These are phyloP conservation scores for Tangachromis dhanisi DNA, from an alignment of 2,113 vertebrate species.

Conservation along the genomic window DNA sequence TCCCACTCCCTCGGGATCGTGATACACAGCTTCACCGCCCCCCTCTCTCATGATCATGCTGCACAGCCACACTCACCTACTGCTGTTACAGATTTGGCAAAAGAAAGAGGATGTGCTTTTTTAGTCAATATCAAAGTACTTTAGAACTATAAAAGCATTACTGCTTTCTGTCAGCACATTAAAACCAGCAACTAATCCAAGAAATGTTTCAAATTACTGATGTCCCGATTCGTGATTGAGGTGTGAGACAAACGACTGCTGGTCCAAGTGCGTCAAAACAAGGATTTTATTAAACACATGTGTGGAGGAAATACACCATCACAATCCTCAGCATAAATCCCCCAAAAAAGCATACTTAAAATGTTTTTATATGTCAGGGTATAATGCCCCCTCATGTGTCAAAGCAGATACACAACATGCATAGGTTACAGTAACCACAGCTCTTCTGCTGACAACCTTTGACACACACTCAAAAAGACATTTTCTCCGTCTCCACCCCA, in stretches of 20 bases:
- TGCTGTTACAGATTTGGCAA: neutral
- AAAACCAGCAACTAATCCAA: neutral
- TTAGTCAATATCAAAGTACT: neutral
- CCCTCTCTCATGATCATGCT: neutral
- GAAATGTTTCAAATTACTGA: neutral
- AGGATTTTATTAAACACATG: too few relatives aligned
- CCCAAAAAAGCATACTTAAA: rapidly evolving
- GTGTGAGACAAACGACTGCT: neutral
- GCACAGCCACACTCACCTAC: neutral
- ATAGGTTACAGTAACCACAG: neutral
- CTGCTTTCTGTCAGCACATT: neutral
- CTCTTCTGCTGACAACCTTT: neutral
- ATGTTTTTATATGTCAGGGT: neutral
- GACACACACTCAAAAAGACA: neutral
- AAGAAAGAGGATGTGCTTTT: neutral
- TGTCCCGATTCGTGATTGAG: neutral
- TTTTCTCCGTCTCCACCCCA: rapidly evolving
- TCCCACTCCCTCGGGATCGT: neutral
- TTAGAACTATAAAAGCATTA: neutral
- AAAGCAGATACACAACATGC: neutral
- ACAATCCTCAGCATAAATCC: neutral
- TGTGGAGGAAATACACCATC: neutral
- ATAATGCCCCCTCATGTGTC: rapidly evolving
- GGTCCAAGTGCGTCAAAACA: neutral
- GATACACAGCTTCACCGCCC: neutral